Evolutionary conservation across 1,140 invertebrate species (phyloP), one percentile per base, ranked within the genome.

Genomic region (Agrilus planipennis): DNA sequence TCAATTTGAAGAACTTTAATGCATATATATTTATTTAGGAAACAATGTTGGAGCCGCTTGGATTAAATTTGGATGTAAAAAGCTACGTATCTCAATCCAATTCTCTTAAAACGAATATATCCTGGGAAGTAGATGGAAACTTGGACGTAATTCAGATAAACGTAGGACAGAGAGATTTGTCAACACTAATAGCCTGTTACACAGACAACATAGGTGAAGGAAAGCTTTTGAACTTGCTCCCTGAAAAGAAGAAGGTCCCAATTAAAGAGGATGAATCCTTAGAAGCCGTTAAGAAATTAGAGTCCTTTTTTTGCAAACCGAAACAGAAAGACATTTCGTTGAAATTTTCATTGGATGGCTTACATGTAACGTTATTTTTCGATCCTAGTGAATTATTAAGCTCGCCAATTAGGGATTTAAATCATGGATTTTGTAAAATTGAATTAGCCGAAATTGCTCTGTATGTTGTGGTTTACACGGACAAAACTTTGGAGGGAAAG

Each of bases 371-470:
- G 52, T 60, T 86, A 2, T 84, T 79, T 54, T 79, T 75, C 23
- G 81, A 84, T 50, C 73, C 76, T 37, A 79, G 83, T 43, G 81
- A 84, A 61, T 69, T 81, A 2, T 55, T 83, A 7, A 83, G 79
- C 58, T 84, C 81, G 2, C 80, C 80, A 1, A 77, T 82, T 1
- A 65, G 81, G 11, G 81, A 84, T 52, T 53, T 79, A 41, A 80
- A 77, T 51, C 77, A 78, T 44, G 80, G 79, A 1, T 61, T 85
- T 11, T 81, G 79, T 11, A 77, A 74, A 51, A 60, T 87, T 19
- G 76, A 76, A 20, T 69, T 84, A 6, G 76, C 77, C n/a, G 83
- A 86, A 61, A 68, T 77, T 1, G 70, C 68, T 17, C 52, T 76
- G 2, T 69, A 69, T 4, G 58, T 79, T 23, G 75, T 81, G 23